Percentiles rank a stretch among this genome's conserved stretches.
phyloP scores from a whole-genome alignment of 2,113 vertebrate genomes.

The Grantiella picta region DNA sequence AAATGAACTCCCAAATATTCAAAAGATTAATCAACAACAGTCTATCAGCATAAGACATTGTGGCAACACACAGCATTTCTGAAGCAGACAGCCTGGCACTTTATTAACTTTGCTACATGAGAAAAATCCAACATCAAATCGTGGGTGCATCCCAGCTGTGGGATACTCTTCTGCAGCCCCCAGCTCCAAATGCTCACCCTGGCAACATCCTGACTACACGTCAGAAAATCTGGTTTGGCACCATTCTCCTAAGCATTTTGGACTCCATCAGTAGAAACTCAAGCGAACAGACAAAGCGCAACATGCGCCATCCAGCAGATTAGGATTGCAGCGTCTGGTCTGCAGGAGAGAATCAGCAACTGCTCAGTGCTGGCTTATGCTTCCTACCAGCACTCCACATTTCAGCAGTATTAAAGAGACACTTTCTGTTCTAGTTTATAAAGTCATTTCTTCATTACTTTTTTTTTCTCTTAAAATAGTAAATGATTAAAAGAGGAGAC shows the following conservation, averaged over 20 bases:
- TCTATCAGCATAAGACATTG: not conserved
- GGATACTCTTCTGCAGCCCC: not conserved
- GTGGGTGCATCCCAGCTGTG: not conserved
- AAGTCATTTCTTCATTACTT: not conserved
- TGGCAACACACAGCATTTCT: not conserved
- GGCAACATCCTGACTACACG: not conserved
- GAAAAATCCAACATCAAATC: not conserved
- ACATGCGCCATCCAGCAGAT: not conserved
- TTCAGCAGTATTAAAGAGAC: not conserved
- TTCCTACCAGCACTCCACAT: not conserved
- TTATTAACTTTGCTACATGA: not conserved
- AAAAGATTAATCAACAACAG: not conserved
- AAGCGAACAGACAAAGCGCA: not conserved
- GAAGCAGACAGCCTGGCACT: not conserved
- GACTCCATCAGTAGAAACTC: constrained; percentile 1
- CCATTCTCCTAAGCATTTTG: not conserved
- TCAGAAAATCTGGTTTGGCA: constrained; percentile 46
- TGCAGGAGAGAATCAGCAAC: not conserved
- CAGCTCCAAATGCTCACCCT: not conserved
- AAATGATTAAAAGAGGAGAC: not conserved
- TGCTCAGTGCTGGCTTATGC: not conserved
- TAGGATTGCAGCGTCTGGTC: not conserved
- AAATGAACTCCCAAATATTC: not conserved
- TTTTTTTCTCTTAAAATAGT: not conserved
- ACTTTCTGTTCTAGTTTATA: not conserved